Percentiles rank a stretch among this genome's conserved stretches.
Evolutionary conservation across 2,888 invertebrate genomes (phyloP).

Genomic region (Rugalucina vietnamica): DNA sequence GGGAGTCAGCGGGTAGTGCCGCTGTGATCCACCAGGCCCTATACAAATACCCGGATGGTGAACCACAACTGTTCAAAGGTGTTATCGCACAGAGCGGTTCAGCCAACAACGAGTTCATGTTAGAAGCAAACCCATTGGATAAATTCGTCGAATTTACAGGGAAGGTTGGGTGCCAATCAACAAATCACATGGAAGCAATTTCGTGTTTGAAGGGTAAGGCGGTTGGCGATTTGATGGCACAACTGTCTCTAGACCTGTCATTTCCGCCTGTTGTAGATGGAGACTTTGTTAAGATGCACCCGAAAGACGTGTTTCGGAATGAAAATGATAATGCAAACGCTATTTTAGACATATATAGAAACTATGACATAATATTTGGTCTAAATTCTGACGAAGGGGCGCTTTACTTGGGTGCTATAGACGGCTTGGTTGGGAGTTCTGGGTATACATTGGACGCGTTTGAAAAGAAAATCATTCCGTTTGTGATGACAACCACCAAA

Average conservation of each 20-base stretch:
- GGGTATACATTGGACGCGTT: neutral
- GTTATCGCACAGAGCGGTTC: slow-evolving; percentile 95
- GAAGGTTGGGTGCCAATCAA: neutral
- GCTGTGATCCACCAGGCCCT: slow-evolving; percentile 90
- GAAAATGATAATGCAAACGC: neutral
- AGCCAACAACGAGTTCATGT: neutral
- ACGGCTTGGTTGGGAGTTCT: neutral
- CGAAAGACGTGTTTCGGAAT: neutral
- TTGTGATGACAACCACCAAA: neutral
- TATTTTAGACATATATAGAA: neutral
- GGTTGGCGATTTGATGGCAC: neutral
- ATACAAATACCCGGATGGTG: slow-evolving; percentile 95
- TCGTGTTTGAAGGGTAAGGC: neutral
- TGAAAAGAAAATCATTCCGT: neutral
- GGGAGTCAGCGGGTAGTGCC: slow-evolving; percentile 97
- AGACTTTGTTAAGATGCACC: neutral
- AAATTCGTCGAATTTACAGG: neutral
- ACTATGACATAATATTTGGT: neutral
- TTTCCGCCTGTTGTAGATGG: neutral
- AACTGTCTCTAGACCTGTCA: neutral
- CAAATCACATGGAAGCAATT: neutral
- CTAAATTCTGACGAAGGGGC: neutral
- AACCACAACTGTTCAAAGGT: slow-evolving; percentile 89
- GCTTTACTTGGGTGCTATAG: neutral
- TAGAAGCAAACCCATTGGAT: neutral